phyloP scores from a whole-genome alignment of 2,888 invertebrate species.

The Seira ritae region DNA sequence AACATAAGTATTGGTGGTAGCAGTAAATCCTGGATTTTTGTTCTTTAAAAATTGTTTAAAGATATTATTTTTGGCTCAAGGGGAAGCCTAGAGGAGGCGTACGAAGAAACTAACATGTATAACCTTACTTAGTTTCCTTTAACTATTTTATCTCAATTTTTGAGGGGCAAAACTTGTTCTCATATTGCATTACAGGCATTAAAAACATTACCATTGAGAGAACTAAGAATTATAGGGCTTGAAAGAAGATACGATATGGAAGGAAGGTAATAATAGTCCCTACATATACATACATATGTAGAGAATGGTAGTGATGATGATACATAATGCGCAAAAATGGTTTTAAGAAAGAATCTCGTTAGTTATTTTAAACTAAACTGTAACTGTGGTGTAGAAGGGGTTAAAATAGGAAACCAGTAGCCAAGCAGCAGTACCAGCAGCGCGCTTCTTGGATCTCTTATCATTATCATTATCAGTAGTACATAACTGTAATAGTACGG shows the following conservation, averaged over 20 bases:
- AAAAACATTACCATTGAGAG: background rate
- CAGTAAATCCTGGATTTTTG: background rate
- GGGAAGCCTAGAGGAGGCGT: background rate
- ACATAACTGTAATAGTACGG: background rate
- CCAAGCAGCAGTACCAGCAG: no score
- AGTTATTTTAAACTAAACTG: background rate
- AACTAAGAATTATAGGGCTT: background rate
- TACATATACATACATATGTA: no score
- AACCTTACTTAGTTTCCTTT: background rate
- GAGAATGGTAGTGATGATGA: background rate
- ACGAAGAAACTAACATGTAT: no score
- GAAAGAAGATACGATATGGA: background rate
- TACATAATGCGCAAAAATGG: slow-evolving; percentile 1
- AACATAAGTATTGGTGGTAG: no score
- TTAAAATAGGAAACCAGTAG: no score
- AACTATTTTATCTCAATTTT: background rate
- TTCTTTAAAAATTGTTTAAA: background rate
- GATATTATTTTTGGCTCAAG: background rate
- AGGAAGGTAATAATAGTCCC: slow-evolving; percentile 2
- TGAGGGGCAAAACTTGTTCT: background rate
- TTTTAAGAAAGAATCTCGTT: background rate
- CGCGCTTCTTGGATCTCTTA: no score
- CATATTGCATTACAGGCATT: background rate
- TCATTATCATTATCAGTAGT: no score
- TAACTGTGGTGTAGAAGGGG: background rate